phyloP scores from a whole-genome alignment of 1,140 invertebrate species.

The Eumaeus atala region DNA sequence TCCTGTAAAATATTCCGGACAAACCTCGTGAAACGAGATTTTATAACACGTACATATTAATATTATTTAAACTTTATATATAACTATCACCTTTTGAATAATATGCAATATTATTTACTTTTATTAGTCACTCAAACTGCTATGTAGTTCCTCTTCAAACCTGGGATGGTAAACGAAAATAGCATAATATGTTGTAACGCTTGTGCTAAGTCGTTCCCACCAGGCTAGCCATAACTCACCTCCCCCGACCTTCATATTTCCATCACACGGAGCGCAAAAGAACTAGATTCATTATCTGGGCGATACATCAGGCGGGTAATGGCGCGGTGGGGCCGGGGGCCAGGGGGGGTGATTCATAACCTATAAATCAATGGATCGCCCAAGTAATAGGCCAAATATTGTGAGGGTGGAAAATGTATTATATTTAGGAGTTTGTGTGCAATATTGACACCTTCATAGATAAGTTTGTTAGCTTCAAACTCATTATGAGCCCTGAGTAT shows the following conservation, averaged over 20 bases:
- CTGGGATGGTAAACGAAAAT: not conserved
- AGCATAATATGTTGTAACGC: not conserved
- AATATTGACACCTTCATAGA: too few relatives aligned
- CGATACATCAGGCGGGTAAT: conserved; percentile 62
- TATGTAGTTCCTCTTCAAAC: too few relatives aligned
- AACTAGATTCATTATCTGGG: conserved; percentile 65
- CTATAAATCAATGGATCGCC: conserved; percentile 66
- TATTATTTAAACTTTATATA: too few relatives aligned
- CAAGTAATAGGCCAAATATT: conserved; percentile 62
- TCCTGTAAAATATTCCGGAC: too few relatives aligned
- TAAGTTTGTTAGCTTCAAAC: too few relatives aligned
- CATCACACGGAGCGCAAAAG: conserved; percentile 61
- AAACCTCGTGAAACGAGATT: too few relatives aligned
- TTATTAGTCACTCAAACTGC: too few relatives aligned
- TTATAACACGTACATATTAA: too few relatives aligned
- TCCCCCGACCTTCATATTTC: conserved; percentile 52
- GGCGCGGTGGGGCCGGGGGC: conserved; percentile 29
- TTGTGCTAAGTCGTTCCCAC: conserved; percentile 12
- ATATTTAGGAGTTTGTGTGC: too few relatives aligned
- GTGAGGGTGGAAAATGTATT: conserved; percentile 21
- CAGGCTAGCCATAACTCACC: conserved; percentile 42
- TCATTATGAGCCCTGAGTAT: too few relatives aligned
- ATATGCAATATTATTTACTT: too few relatives aligned
- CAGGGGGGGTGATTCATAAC: conserved; percentile 63
- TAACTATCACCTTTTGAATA: too few relatives aligned